Conservation (phyloP, 23 tunicate genomes). For the Corella eumyota region DNA sequence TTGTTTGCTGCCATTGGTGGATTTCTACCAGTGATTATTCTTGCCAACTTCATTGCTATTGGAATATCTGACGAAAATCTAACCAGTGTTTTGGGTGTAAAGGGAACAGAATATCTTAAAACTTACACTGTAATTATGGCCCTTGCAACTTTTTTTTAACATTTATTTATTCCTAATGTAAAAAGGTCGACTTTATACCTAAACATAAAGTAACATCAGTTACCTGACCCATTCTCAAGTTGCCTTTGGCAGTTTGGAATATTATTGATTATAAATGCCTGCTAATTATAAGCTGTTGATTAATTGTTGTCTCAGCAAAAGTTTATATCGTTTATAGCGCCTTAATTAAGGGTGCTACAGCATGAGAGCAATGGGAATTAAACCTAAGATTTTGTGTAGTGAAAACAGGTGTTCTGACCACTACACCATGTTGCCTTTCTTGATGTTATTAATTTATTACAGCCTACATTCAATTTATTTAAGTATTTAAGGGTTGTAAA, state of each 20-base stretch:
- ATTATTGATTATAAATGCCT: too few species aligned
- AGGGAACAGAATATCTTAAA: slow-evolving; percentile 22
- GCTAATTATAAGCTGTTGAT: too few species aligned
- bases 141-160: too few species aligned
- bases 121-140: slow-evolving; percentile 33
- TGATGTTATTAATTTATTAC: background rate
- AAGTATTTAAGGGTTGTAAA: background rate
- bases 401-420: background rate
- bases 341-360: too few species aligned
- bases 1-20: slow-evolving; percentile 20
- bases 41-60: slow-evolving; percentile 57
- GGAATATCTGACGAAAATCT: slow-evolving; percentile 33
- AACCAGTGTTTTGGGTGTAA: slow-evolving; percentile 20
- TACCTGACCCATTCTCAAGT: background rate
- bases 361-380: too few species aligned
- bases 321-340: too few species aligned
- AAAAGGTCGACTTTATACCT: too few species aligned
- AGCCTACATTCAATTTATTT: background rate
- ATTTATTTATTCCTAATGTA: too few species aligned
- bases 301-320: too few species aligned
- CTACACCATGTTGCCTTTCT: background rate
- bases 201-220: background rate
- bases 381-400: too few species aligned
- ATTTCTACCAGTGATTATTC: slow-evolving; percentile 31
- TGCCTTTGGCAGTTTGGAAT: too few species aligned